phyloP scores from a whole-genome alignment of 1,140 invertebrate genomes.

The Adelges cooleyi region DNA sequence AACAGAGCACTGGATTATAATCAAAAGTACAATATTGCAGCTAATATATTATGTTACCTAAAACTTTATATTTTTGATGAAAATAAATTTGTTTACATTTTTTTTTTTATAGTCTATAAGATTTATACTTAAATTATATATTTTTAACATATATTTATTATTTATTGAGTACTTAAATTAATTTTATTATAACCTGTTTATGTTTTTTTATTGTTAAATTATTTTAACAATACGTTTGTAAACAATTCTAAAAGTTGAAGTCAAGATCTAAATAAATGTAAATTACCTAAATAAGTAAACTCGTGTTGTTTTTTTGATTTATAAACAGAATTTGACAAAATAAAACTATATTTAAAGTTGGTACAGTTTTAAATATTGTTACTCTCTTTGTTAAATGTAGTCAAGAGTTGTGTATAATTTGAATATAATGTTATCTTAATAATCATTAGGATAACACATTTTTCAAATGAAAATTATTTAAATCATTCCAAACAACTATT shows the following conservation, averaged over 20 bases:
- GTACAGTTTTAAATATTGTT: too few species aligned
- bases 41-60: slow-evolving; percentile 9
- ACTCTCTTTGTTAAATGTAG: too few species aligned
- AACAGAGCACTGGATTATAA: not conserved
- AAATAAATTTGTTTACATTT: not conserved
- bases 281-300: not conserved
- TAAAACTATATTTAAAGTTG: too few species aligned
- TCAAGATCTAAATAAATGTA: slow-evolving; percentile 1
- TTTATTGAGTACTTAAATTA: not conserved
- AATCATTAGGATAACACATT: too few species aligned
- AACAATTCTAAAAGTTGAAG: not conserved
- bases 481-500: too few species aligned
- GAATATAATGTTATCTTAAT: too few species aligned
- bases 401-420: too few species aligned
- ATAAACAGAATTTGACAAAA: too few species aligned
- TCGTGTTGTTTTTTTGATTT: too few species aligned
- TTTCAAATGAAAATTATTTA: too few species aligned
- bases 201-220: slow-evolving; percentile 6
- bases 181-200: not conserved
- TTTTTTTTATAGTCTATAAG: not conserved
- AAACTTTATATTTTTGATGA: not conserved
- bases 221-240: not conserved
- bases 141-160: slow-evolving; percentile 4
- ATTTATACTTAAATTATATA: not conserved
- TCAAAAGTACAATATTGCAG: not conserved